phyloP scores from a whole-genome alignment of 2,113 vertebrate species.

The Conger conger region DNA sequence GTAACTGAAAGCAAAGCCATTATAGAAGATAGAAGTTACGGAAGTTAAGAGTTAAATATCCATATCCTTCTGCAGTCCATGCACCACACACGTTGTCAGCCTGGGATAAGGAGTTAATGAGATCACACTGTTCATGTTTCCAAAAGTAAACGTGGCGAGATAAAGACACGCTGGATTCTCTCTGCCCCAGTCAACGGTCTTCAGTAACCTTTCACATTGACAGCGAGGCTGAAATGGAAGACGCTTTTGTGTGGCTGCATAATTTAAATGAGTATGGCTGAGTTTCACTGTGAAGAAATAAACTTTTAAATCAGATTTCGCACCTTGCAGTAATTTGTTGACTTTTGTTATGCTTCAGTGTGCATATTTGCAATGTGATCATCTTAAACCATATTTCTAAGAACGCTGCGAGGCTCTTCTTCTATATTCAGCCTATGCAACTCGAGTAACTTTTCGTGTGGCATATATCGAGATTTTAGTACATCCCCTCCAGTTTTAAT shows the following conservation, averaged over 20 bases:
- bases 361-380: not conserved
- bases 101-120: not conserved
- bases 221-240: not conserved
- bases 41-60: too few species aligned
- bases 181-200: not conserved
- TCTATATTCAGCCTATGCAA: too few species aligned
- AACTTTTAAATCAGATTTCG: not conserved
- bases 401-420: not conserved
- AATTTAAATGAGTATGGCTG: not conserved
- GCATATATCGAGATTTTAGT: not conserved
- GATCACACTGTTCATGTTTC: not conserved
- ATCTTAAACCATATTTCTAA: not conserved
- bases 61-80: not conserved
- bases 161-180: not conserved
- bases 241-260: not conserved
- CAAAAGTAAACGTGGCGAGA: not conserved
- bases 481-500: not conserved
- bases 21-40: too few species aligned
- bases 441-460: not conserved
- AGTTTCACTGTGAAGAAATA: not conserved
- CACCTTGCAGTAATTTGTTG: not conserved
- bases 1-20: too few species aligned
- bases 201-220: not conserved
- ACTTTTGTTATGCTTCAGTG: not conserved
- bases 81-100: not conserved